phyloP scores from a whole-genome alignment of 2,888 invertebrate genomes.

The Drosophila rubida region DNA sequence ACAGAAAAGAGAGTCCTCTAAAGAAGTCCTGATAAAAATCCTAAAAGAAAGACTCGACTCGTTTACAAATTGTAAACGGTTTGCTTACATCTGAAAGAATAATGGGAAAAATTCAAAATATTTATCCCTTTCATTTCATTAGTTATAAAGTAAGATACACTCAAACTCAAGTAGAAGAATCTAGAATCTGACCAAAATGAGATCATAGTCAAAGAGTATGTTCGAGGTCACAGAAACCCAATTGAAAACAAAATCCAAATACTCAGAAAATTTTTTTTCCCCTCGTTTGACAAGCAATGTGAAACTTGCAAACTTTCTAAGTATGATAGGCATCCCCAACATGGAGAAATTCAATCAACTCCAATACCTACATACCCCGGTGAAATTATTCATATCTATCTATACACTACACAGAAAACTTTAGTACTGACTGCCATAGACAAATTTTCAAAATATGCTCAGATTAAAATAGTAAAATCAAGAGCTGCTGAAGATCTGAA shows the following conservation, averaged over 20 bases:
- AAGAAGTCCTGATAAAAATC: not conserved
- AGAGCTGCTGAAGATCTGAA: slow-evolving; percentile 19
- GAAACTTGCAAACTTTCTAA: too few relatives aligned
- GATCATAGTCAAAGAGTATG: not conserved
- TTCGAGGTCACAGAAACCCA: not conserved
- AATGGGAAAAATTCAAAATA: not conserved
- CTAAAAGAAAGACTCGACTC: not conserved
- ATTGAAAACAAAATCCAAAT: too few relatives aligned
- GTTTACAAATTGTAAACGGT: not conserved
- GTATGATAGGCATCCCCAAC: too few relatives aligned
- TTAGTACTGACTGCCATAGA: not conserved
- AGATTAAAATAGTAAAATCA: not conserved
- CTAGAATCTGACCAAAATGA: not conserved
- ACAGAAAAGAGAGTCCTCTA: not conserved
- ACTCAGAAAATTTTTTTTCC: too few relatives aligned
- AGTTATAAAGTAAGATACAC: not conserved
- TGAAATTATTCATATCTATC: too few relatives aligned
- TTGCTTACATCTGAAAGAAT: not conserved
- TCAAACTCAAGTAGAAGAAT: not conserved
- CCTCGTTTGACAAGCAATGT: too few relatives aligned
- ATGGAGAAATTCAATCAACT: too few relatives aligned
- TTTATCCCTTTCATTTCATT: not conserved
- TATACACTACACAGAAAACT: slow-evolving; percentile 4
- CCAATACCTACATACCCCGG: too few relatives aligned
- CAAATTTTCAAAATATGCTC: not conserved